A percentile compares a stretch with the other conserved stretches of the same genome.
These are phyloP conservation scores for Acronicta psi DNA, from an alignment of 2,888 invertebrate genomes.

Conservation along the genomic window DNA sequence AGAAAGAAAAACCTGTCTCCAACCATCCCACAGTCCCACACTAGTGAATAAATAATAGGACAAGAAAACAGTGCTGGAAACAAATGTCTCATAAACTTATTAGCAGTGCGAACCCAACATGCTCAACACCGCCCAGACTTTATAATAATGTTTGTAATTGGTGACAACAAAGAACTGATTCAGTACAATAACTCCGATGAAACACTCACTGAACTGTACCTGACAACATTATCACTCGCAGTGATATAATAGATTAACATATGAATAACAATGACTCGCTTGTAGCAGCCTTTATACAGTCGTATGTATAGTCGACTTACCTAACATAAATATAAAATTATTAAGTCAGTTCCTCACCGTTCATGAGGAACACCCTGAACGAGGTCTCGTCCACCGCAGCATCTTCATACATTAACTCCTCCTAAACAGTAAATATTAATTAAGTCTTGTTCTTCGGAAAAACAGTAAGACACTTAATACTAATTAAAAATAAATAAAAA, in stretches of 20 bases:
- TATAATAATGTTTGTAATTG: slow-evolving; percentile 4
- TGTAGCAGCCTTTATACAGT: slow-evolving; percentile 31
- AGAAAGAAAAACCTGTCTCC: slow-evolving; percentile 20
- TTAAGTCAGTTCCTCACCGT: slow-evolving; percentile 75
- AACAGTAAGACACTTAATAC: no score
- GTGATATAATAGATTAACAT: slow-evolving; percentile 55
- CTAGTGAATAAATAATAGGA: neutral
- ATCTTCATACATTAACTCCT: slow-evolving; percentile 84
- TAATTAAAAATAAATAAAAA: no score
- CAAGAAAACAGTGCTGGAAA: slow-evolving; percentile 5
- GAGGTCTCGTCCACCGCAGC: slow-evolving; percentile 81
- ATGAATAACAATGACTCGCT: slow-evolving; percentile 53
- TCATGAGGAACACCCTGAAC: slow-evolving; percentile 81
- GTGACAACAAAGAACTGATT: slow-evolving; percentile 51
- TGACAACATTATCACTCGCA: slow-evolving; percentile 60
- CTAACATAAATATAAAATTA: neutral
- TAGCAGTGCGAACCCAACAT: no score
- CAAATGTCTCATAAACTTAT: slow-evolving; percentile 2
- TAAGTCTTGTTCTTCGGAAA: neutral
- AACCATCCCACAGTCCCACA: slow-evolving; percentile 4
- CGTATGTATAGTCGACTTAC: slow-evolving; percentile 8
- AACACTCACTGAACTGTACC: slow-evolving; percentile 57
- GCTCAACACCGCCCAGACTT: no score
- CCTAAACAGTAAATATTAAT: slow-evolving; percentile 64
- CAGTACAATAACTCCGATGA: slow-evolving; percentile 61